Conservation (phyloP, 1,140 invertebrate species). For the Drosophila kohkoa region DNA sequence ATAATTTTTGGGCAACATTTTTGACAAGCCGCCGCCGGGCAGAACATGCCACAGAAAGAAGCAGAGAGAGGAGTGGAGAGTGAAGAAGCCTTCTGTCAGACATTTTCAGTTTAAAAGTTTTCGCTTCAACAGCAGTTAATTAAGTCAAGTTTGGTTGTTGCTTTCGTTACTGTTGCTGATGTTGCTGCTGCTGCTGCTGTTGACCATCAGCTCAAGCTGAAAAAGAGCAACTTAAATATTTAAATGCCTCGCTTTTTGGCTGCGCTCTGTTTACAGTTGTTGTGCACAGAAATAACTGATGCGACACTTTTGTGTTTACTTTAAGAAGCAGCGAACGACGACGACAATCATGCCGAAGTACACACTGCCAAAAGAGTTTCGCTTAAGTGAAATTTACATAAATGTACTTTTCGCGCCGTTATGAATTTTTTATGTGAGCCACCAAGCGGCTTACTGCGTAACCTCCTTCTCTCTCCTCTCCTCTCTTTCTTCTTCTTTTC, state of each 20-base stretch:
- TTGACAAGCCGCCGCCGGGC: conserved; percentile 64
- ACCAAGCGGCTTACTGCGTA: conserved; percentile 48
- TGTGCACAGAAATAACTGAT: conserved; percentile 25
- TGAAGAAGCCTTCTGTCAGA: conserved; percentile 54
- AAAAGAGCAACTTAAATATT: conserved; percentile 78
- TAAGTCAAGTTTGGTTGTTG: conserved; percentile 75
- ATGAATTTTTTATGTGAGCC: conserved; percentile 73
- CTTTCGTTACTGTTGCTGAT: conserved; percentile 24
- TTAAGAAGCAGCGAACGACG: conserved; percentile 10
- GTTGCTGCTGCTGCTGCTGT: conserved; percentile 40
- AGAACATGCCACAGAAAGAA: conserved; percentile 24
- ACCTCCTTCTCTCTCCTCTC: neutral
- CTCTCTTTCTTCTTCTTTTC: neutral
- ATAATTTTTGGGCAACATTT: conserved; percentile 72
- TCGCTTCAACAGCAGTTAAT: conserved; percentile 78
- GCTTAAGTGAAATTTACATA: conserved; percentile 78
- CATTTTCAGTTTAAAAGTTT: conserved; percentile 65
- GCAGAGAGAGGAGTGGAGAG: neutral
- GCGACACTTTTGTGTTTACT: conserved; percentile 40
- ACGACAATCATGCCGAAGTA: conserved; percentile 19
- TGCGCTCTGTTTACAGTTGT: neutral
- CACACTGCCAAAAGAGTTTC: conserved; percentile 71
- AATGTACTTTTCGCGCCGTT: conserved; percentile 66
- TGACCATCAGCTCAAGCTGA: conserved; percentile 69
- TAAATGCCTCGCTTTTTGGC: conserved; percentile 40